Evolutionary conservation across 1,140 invertebrate species (phyloP), one percentile per base, ranked within the genome.

Genomic region (Nasonia giraulti): DNA sequence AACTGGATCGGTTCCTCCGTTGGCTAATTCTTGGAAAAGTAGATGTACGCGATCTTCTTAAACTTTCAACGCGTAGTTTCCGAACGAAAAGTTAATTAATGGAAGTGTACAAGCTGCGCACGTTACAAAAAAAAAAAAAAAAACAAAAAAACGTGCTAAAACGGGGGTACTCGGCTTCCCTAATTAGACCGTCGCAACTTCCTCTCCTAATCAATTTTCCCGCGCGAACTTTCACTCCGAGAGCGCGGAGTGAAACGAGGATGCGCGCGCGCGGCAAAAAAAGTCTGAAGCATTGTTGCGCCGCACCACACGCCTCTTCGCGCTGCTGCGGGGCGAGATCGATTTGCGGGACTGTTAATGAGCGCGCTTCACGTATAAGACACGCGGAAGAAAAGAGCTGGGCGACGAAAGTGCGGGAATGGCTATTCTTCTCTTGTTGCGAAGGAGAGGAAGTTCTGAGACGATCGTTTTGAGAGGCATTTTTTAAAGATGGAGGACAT

Each of bases 171-270:
- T 62, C 69, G 71, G 17, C 44, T 66, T 62, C 69, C 47, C 33
- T 75, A 75, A 75, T 82, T 75, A 82, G n/a, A 77, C 20, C 33
- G 23, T 62, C 20, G n/a, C 23, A 44, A 44, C 55, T 20, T 62
- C 68, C 68, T 71, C 31, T 68, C n/a, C 37, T 77, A 68, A 77
- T 37, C n/a, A 82, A 82, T 83, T 76, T 83, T 73, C 33, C 69
- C 33, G 20, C 33, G 20, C 33, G 7, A 55, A 68, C 55, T 27
- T 76, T 44, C 17, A 62, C 55, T 76, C 17, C 7, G 47, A 2
- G 17, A 2, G 17, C 33, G 27, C 2, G 6, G 27, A 37, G 6
- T 74, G 62, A 47, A 10, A n/a, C 12, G 44, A 20, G 14, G 6
- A 50, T 11, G n/a, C 4, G n/a, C 23, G 11, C 73, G 31, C 1